Evolutionary conservation across 1,140 invertebrate genomes (phyloP).

Genomic region (Hestina assimilis): DNA sequence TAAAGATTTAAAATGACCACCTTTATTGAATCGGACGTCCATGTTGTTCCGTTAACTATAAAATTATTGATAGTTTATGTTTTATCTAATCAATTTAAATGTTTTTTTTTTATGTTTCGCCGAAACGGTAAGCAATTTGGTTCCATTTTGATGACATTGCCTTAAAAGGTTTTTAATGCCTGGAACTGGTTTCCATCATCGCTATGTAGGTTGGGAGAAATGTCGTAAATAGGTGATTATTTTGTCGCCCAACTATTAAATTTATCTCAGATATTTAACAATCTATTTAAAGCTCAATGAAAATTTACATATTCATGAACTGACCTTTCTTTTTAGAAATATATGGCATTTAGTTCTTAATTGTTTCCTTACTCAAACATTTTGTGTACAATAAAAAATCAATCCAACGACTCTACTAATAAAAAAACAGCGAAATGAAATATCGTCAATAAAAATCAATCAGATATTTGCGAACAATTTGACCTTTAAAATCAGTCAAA

Average conservation of each 20-base stretch:
- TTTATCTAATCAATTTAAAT: constrained; percentile 21
- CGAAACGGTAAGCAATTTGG: constrained; percentile 11
- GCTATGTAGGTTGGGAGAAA: neutral
- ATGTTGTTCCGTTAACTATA: constrained; percentile 9
- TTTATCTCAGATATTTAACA: no score
- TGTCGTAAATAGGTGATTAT: neutral
- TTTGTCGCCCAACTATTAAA: no score
- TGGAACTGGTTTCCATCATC: neutral
- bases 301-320: no score
- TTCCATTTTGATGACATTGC: constrained; percentile 10
- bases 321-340: neutral
- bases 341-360: neutral
- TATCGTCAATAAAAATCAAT: constrained; percentile 18
- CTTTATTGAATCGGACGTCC: constrained; percentile 12
- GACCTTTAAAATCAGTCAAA: constrained; percentile 18
- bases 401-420: no score
- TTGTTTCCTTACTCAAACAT: neutral
- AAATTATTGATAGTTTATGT: constrained; percentile 24
- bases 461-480: constrained; percentile 13
- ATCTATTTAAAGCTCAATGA: no score
- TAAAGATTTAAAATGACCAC: constrained; percentile 8
- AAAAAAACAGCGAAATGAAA: constrained; percentile 1
- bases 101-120: constrained; percentile 7
- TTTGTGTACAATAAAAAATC: no score
- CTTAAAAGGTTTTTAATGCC: constrained; percentile 1